These are phyloP conservation scores for Fragum sueziense DNA, from an alignment of 2,888 invertebrate species.

Conservation along the genomic window DNA sequence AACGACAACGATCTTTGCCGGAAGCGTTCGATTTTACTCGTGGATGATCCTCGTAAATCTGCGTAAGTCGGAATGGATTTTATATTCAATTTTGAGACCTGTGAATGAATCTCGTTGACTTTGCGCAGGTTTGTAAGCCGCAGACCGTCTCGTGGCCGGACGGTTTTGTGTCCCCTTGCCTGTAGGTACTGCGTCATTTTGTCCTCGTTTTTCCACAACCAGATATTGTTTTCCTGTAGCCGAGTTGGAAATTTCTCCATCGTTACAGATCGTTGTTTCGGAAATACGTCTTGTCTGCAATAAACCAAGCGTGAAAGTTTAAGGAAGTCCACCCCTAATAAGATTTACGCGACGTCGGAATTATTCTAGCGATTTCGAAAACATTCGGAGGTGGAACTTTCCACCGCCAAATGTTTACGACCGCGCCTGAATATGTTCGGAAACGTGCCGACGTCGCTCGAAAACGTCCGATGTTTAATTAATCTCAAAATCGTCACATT, in stretches of 20 bases:
- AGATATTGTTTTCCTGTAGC: slow-evolving; percentile 8
- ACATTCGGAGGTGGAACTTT: no score
- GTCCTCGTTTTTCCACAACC: slow-evolving; percentile 14
- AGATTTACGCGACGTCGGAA: no score
- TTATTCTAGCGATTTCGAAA: no score
- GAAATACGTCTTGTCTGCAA: not conserved
- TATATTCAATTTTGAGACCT: not conserved
- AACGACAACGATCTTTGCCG: slow-evolving; percentile 6
- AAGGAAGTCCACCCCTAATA: no score
- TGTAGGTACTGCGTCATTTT: not conserved
- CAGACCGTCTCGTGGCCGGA: not conserved
- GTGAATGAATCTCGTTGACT: not conserved
- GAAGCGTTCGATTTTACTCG: not conserved
- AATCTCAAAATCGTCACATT: no score
- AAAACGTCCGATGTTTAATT: no score
- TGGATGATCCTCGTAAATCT: not conserved
- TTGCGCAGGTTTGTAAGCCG: not conserved
- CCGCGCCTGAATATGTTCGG: no score
- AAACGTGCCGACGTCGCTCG: no score
- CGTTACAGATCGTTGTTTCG: not conserved
- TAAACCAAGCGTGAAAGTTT: no score
- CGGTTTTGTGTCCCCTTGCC: not conserved
- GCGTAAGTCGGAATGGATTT: not conserved
- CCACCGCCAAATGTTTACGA: no score
- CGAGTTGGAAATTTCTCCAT: slow-evolving; percentile 1